Conservation (phyloP, 2,888 invertebrate genomes). For the Petrophora chlorosata region DNA sequence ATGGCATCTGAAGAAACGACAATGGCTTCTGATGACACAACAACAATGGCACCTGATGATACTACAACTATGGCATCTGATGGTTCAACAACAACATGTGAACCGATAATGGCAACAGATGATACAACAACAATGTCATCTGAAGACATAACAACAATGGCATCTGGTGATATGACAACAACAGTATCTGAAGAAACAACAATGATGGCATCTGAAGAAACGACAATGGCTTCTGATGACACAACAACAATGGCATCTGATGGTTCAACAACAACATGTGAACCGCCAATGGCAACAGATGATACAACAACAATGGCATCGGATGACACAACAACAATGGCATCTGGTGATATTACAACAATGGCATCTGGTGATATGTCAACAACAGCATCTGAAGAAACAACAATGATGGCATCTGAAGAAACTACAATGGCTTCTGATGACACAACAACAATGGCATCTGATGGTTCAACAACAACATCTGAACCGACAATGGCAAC, state of each 20-base stretch:
- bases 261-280: neutral
- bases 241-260: neutral
- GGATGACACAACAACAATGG: neutral
- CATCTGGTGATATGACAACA: no score
- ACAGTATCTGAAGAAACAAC: neutral
- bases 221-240: neutral
- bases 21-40: neutral
- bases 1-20: no score
- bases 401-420: no score
- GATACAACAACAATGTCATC: no score
- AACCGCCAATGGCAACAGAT: neutral
- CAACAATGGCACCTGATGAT: neutral
- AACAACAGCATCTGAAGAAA: no score
- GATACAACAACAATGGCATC: neutral
- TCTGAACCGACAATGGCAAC: no score
- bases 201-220: neutral
- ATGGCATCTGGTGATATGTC: neutral
- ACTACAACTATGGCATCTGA: neutral
- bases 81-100: no score
- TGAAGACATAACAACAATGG: no score
- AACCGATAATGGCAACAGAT: no score
- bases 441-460: no score
- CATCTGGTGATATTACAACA: neutral
- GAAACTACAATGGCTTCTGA: no score
- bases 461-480: no score